phyloP scores from a whole-genome alignment of 2,797 vertebrate genomes.

The Acanthiza pusilla region DNA sequence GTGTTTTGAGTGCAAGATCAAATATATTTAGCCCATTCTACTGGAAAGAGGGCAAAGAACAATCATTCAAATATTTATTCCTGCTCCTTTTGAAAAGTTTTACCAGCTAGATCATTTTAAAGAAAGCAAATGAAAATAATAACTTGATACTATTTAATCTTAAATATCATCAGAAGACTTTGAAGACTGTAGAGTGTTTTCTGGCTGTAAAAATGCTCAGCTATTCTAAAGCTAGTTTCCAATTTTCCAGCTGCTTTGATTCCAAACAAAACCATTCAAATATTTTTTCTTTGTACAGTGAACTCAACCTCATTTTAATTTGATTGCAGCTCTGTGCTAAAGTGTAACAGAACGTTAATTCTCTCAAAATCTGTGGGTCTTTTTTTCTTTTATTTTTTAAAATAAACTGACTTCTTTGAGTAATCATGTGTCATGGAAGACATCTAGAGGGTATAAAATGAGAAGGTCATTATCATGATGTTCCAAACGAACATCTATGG shows the following conservation, averaged over 20 bases:
- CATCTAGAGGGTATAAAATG: neutral
- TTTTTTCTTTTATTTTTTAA: neutral
- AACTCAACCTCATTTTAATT: conserved; percentile 12
- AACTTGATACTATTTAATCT: neutral
- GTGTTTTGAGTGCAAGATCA: neutral
- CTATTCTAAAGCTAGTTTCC: neutral
- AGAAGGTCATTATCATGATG: neutral
- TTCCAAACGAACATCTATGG: neutral
- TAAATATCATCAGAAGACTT: neutral
- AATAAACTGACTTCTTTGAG: neutral
- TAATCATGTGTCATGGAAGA: conserved; percentile 1
- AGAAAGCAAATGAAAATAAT: neutral
- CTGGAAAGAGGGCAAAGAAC: neutral
- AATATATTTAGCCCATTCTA: neutral
- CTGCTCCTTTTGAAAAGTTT: neutral
- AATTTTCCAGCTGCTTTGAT: conserved; percentile 1
- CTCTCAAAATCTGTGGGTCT: neutral
- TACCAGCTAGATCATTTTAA: neutral
- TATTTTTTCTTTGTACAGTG: neutral
- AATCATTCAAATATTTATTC: neutral
- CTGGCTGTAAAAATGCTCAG: neutral
- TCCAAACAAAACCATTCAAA: neutral
- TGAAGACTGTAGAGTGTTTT: neutral
- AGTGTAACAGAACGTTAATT: neutral
- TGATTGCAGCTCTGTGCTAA: neutral